Evolutionary conservation across 2,113 vertebrate species (phyloP).

Genomic region (Stegastes partitus): DNA sequence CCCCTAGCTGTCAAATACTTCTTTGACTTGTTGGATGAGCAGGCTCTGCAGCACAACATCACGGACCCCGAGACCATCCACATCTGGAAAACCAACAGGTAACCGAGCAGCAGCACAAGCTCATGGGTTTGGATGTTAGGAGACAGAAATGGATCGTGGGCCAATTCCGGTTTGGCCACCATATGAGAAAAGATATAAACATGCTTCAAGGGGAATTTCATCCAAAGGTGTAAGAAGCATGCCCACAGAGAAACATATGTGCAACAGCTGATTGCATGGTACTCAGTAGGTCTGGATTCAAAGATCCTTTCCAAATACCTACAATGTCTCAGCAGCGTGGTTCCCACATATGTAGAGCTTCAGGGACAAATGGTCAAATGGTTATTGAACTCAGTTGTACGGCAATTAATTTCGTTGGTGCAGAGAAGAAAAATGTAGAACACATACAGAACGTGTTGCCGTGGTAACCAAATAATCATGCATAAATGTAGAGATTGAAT

Average conservation of each 20-base stretch:
- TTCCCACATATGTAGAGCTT: no score
- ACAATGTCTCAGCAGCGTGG: no score
- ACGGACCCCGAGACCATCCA: constrained; percentile 95
- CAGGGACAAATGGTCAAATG: no score
- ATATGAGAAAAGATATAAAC: constrained; percentile 9
- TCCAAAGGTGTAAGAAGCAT: constrained; percentile 11
- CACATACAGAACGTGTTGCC: neutral
- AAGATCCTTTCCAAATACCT: no score
- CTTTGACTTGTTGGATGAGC: constrained; percentile 96
- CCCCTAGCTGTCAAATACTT: constrained; percentile 97
- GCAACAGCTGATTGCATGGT: neutral
- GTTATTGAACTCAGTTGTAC: no score
- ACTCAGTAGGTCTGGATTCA: no score
- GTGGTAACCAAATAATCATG: neutral
- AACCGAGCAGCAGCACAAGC: neutral
- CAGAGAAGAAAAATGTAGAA: no score
- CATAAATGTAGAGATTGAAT: no score
- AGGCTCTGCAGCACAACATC: constrained; percentile 92
- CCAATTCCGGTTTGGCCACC: neutral
- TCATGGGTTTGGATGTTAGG: neutral
- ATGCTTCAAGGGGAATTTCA: constrained; percentile 6
- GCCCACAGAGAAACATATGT: constrained; percentile 20
- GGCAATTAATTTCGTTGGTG: no score
- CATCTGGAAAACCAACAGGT: constrained; percentile 99
- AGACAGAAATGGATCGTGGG: neutral